phyloP scores from a whole-genome alignment of 2,888 invertebrate genomes.

The Tridacna gigas region DNA sequence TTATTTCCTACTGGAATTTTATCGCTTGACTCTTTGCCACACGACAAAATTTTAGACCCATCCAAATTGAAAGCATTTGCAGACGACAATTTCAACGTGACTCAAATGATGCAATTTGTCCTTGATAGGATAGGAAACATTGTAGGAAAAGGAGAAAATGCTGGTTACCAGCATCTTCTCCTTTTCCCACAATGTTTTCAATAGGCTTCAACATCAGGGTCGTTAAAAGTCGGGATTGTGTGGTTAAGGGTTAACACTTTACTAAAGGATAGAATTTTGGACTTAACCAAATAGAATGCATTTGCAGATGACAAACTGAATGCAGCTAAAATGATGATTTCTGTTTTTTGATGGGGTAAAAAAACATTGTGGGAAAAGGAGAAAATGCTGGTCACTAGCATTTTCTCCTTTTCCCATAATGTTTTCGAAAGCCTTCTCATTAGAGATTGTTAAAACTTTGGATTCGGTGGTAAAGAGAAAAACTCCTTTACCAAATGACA shows the following conservation, averaged over 20 bases:
- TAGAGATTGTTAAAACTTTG: too few relatives aligned
- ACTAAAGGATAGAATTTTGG: too few relatives aligned
- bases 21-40: background rate
- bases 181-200: background rate
- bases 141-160: background rate
- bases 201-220: background rate
- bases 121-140: background rate
- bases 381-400: background rate
- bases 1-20: constrained; percentile 9
- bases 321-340: background rate
- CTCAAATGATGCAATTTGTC: too few relatives aligned
- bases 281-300: too few relatives aligned
- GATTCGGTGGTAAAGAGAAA: too few relatives aligned
- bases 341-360: too few relatives aligned
- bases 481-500: too few relatives aligned
- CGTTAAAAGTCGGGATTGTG: background rate
- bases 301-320: too few relatives aligned
- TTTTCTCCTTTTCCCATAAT: constrained; percentile 5
- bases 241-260: background rate
- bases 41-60: too few relatives aligned
- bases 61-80: too few relatives aligned
- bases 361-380: background rate
- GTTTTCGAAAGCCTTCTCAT: too few relatives aligned
- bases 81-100: too few relatives aligned
- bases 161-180: background rate